Evolutionary conservation across 1,140 invertebrate species (phyloP), one percentile per base, ranked within the genome.

Genomic region (Trinorchestia longiramus): DNA sequence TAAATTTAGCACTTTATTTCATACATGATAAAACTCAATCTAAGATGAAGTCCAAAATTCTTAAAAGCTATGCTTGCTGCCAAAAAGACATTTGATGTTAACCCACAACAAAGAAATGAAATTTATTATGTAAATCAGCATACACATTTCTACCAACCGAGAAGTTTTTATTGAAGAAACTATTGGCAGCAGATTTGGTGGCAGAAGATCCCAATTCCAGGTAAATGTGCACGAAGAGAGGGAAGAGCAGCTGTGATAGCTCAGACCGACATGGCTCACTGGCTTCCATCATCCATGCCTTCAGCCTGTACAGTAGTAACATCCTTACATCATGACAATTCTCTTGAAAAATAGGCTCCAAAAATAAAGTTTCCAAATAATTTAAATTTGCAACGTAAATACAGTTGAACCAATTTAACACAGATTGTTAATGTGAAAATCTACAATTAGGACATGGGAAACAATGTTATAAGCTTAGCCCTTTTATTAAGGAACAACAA

Each of bases 161-260:
- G 53, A 96, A 96, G 95, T 97, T 96, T 62, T 96, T 96, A 41
- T 96, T 96, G 62, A 97, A 97, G 96, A 99, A 98, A 95, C 98
- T 97, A 57, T 98, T 98, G n/a, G 99, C 99, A 97, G 99, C 98
- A 43, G 98, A 97, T 96, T 98, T 98, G 97, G 99, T 99, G 57
- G 98, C 98, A 97, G 99, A 99, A 96, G 99, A 98, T 41, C 99
- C 98, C 40, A 99, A 97, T 97, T 99, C 98, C 95, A 99, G 97
- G 97, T 99, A 99, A 98, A 99, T 99, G 97, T 99, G 99, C 23
- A 99, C 99, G 97, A 99, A 98, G 41, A 99, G 98, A 96, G 99
- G 99, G 97, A 99, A 99, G 45, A 99, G 97, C 94, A 99, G 98
- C 97, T 98, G 98, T 0, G 99, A 98, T 87, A 99, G 97, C 97